Evolutionary conservation across 2,113 vertebrate genomes (phyloP).

Genomic region (Thermophis baileyi): DNA sequence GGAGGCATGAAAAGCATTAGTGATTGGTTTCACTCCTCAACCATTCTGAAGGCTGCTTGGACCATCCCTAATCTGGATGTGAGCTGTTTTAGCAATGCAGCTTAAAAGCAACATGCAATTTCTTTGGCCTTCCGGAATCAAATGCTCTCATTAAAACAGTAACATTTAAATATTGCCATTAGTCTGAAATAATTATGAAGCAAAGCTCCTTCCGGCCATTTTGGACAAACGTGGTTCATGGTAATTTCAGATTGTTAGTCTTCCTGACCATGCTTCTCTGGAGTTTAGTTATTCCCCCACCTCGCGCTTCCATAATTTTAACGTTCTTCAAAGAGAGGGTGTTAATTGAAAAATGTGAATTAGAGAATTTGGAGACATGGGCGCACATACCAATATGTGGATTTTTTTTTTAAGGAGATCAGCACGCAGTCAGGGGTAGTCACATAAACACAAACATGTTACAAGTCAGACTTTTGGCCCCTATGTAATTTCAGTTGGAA

Average conservation of each 20-base stretch:
- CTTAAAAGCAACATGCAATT: constrained; percentile 51
- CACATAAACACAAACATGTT: too few species aligned
- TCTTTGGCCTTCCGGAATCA: constrained; percentile 48
- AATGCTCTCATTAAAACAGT: constrained; percentile 58
- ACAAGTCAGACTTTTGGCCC: not conserved
- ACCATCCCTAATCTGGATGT: constrained; percentile 15
- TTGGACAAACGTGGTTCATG: constrained; percentile 13
- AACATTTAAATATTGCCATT: constrained; percentile 59
- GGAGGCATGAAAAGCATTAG: constrained; percentile 35
- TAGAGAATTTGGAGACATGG: not conserved
- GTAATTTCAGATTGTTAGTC: constrained; percentile 49
- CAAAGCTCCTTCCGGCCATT: constrained; percentile 18
- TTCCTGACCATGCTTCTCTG: constrained; percentile 21
- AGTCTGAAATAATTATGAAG: constrained; percentile 62
- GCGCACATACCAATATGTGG: not conserved
- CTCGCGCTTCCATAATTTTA: constrained; percentile 9
- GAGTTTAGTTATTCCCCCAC: constrained; percentile 32
- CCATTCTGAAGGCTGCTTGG: constrained; percentile 36
- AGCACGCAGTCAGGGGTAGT: not conserved
- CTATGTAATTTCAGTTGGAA: not conserved
- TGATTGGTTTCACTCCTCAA: constrained; percentile 38
- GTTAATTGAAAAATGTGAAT: constrained; percentile 38
- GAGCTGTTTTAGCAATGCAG: constrained; percentile 39
- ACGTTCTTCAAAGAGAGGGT: constrained; percentile 44
- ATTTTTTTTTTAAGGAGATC: not conserved